Conservation (phyloP, 2,113 vertebrate species). For the Passer montanus region DNA sequence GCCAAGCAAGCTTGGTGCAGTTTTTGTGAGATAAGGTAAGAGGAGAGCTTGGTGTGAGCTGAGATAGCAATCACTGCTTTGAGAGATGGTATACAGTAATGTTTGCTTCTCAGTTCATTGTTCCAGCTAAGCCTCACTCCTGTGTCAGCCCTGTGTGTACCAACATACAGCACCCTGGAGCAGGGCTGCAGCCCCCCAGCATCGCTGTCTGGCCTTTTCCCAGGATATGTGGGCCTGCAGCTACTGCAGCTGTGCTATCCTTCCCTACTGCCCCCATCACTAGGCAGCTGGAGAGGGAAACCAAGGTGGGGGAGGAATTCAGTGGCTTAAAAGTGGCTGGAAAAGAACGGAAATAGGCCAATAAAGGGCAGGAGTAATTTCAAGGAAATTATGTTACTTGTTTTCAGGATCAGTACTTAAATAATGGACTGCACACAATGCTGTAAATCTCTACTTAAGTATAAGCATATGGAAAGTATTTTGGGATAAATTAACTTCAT, state of each 20-base stretch:
- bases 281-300: not conserved
- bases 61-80: not conserved
- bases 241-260: not conserved
- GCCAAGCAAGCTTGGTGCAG: not conserved
- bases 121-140: not conserved
- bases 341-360: not conserved
- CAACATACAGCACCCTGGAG: not conserved
- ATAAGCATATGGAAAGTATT: slow-evolving; percentile 17
- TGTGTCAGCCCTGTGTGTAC: not conserved
- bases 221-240: fast-evolving
- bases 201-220: fast-evolving
- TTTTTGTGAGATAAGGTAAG: not conserved
- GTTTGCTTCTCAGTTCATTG: not conserved
- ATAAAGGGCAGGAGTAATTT: not conserved
- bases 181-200: not conserved
- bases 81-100: not conserved
- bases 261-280: not conserved
- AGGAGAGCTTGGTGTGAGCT: not conserved
- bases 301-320: not conserved
- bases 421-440: not conserved
- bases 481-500: slow-evolving; percentile 9
- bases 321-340: not conserved
- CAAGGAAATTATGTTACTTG: not conserved
- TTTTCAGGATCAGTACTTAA: not conserved
- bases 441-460: slow-evolving; percentile 15